These are phyloP conservation scores for Bolinopsis microptera DNA, from an alignment of 37 sponge, comb jelly and placozoan genomes.

Conservation along the genomic window DNA sequence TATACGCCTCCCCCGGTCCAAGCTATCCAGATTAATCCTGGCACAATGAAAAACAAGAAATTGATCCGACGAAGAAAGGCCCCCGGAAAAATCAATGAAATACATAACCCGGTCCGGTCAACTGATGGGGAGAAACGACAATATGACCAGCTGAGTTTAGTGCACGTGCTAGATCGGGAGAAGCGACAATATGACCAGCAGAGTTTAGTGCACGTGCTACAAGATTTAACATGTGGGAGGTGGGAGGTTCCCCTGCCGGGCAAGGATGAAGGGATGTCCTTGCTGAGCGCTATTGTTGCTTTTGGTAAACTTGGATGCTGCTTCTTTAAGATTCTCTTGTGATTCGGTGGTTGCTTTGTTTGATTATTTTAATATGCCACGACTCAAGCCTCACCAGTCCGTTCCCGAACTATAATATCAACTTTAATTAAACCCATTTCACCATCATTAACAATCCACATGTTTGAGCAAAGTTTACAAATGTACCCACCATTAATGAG, in stretches of 20 bases:
- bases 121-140: neutral
- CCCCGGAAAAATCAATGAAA: too few relatives aligned
- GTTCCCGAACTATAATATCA: too few relatives aligned
- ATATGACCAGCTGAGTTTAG: neutral
- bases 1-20: too few relatives aligned
- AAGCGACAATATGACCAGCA: neutral
- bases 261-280: neutral
- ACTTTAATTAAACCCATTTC: too few relatives aligned
- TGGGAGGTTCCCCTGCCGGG: neutral
- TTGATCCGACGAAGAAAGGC: too few relatives aligned
- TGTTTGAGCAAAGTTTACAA: too few relatives aligned
- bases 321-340: neutral
- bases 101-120: neutral
- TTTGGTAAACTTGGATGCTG: neutral
- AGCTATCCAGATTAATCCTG: too few relatives aligned
- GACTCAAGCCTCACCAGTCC: too few relatives aligned
- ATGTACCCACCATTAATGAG: too few relatives aligned
- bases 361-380: neutral
- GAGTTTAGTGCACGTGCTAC: neutral
- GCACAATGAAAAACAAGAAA: neutral
- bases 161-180: neutral
- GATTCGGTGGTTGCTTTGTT: neutral
- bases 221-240: neutral
- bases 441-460: too few relatives aligned
- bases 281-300: neutral